Evolutionary conservation across 2,797 vertebrate genomes (phyloP).

Genomic region (Propithecus perrieri): DNA sequence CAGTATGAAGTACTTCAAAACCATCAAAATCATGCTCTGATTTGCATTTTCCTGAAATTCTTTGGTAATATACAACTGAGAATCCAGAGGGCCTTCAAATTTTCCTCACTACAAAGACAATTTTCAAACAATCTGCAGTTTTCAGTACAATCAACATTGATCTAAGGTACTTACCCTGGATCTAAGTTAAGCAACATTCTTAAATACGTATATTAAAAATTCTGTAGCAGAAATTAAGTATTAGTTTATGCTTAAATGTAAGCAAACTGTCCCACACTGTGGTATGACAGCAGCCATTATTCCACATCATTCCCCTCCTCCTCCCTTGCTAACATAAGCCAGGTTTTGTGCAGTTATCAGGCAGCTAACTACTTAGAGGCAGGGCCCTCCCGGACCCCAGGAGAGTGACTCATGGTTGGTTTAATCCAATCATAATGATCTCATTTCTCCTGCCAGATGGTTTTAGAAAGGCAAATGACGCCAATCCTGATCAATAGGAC

Average conservation of each 20-base stretch:
- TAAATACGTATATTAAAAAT: slow-evolving; percentile 16
- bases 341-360: background rate
- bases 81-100: background rate
- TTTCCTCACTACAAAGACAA: slow-evolving; percentile 31
- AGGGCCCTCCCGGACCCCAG: background rate
- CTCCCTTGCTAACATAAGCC: background rate
- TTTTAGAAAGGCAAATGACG: background rate
- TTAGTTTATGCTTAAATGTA: background rate
- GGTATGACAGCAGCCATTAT: background rate
- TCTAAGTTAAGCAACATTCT: slow-evolving; percentile 23
- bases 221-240: background rate
- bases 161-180: background rate
- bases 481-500: background rate
- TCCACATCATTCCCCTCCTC: background rate
- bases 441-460: background rate
- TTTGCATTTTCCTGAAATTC: slow-evolving; percentile 20
- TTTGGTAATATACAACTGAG: slow-evolving; percentile 2
- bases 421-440: background rate
- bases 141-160: background rate
- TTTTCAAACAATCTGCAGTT: slow-evolving; percentile 22
- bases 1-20: background rate
- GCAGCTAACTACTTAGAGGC: background rate
- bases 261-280: background rate
- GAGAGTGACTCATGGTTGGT: background rate
- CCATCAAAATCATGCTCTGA: slow-evolving; percentile 36